phyloP scores from a whole-genome alignment of 2,113 vertebrate species.

The Hippocampus barbouri region DNA sequence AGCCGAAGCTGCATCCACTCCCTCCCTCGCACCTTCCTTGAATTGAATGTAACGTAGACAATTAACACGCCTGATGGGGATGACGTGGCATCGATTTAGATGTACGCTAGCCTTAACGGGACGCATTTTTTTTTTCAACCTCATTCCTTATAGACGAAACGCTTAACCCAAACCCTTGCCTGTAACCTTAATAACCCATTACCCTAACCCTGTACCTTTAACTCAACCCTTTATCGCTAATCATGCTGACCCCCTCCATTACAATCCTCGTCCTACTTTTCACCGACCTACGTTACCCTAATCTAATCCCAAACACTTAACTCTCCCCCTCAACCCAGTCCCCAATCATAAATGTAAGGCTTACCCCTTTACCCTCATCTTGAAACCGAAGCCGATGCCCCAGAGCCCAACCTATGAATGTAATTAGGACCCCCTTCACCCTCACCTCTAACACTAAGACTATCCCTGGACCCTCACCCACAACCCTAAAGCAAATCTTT shows the following conservation, averaged over 20 bases:
- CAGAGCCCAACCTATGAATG: neutral
- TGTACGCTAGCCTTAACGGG: neutral
- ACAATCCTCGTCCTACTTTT: too few relatives aligned
- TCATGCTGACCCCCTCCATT: neutral
- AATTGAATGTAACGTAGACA: conserved; percentile 67
- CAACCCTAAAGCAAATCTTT: neutral
- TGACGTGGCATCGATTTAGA: neutral
- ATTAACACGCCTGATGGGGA: neutral
- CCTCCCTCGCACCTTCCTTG: conserved; percentile 22
- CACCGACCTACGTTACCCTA: too few relatives aligned
- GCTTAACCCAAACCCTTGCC: neutral
- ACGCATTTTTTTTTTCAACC: neutral
- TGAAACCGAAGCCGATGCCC: neutral
- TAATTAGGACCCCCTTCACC: neutral
- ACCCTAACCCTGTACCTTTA: neutral
- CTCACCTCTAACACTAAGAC: neutral
- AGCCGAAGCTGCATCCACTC: conserved; percentile 11
- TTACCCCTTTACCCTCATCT: neutral
- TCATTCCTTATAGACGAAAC: neutral
- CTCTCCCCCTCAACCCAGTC: neutral
- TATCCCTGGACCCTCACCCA: neutral
- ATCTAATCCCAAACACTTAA: neutral
- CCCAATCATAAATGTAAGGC: neutral
- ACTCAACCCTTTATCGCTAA: neutral
- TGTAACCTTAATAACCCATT: neutral